A percentile compares a stretch with the other conserved stretches of the same genome.
These are phyloP conservation scores for Batillaria attramentaria DNA, from an alignment of 1,140 invertebrate species.

Conservation along the genomic window DNA sequence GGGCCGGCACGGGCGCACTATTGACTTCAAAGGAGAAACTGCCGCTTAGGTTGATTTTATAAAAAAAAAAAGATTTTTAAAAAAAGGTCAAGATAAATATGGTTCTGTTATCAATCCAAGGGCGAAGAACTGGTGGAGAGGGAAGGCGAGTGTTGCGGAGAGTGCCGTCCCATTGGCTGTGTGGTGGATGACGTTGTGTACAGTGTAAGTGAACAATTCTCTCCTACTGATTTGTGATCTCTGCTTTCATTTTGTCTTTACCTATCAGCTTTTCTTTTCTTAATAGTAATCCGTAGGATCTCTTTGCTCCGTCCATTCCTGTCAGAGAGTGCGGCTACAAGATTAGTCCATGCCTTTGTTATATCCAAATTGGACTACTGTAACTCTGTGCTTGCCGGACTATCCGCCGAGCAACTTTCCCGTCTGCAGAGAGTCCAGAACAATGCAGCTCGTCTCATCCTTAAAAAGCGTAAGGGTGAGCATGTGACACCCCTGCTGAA, in stretches of 20 bases:
- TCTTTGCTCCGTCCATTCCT: no score
- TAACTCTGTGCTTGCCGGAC: no score
- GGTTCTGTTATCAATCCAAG: constrained; percentile 25
- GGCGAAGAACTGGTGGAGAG: constrained; percentile 37
- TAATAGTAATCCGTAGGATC: no score
- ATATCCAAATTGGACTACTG: no score
- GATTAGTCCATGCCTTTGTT: no score
- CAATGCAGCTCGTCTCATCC: neutral
- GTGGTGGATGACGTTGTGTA: constrained; percentile 49
- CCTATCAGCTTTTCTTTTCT: no score
- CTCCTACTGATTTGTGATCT: no score
- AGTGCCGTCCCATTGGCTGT: constrained; percentile 48
- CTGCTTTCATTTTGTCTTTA: neutral
- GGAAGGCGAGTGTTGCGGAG: constrained; percentile 48
- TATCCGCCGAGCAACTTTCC: no score
- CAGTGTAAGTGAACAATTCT: constrained; percentile 36
- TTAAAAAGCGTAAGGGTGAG: no score
- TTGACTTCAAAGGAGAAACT: neutral
- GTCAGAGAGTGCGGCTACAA: no score
- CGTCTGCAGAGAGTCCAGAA: no score
- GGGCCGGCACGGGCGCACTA: constrained; percentile 36
- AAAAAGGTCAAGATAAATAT: neutral
- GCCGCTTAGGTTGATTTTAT: constrained; percentile 4
- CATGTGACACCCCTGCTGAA: no score
- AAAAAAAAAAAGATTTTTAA: neutral